Percentiles rank a stretch among this genome's conserved stretches.
These are phyloP conservation scores for Chaetogeoica ovagalla DNA, from an alignment of 2,888 invertebrate genomes.

Conservation along the genomic window DNA sequence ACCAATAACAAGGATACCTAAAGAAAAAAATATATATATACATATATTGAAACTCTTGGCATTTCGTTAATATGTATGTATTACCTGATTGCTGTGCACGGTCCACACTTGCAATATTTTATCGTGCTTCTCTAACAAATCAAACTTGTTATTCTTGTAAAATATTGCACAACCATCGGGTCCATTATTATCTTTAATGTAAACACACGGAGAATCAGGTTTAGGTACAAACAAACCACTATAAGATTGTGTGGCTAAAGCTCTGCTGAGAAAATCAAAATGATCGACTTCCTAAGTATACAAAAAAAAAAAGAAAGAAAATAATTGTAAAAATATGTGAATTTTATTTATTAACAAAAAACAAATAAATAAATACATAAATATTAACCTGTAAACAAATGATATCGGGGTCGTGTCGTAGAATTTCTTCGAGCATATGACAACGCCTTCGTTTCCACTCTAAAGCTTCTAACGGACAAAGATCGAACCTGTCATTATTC, in stretches of 20 bases:
- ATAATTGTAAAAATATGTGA: conserved; percentile 2
- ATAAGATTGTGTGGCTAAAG: conserved; percentile 69
- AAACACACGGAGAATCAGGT: conserved; percentile 76
- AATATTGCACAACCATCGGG: conserved; percentile 81
- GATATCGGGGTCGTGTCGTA: conserved; percentile 70
- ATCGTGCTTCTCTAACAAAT: conserved; percentile 65
- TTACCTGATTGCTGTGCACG: conserved; percentile 73
- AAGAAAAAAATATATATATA: conserved; percentile 52
- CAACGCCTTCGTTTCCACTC: conserved; percentile 71
- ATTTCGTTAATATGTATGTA: not conserved
- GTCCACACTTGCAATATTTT: conserved; percentile 72
- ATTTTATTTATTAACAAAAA: not conserved
- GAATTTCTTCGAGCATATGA: conserved; percentile 72
- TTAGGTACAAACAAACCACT: conserved; percentile 73
- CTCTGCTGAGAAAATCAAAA: conserved; percentile 69
- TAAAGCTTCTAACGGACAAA: conserved; percentile 71
- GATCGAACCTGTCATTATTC: conserved; percentile 72
- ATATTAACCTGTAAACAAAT: conserved; percentile 70
- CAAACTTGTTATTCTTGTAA: conserved; percentile 68
- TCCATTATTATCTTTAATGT: conserved; percentile 72
- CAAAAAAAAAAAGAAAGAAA: conserved; percentile 52
- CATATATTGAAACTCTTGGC: not conserved
- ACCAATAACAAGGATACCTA: conserved; percentile 68
- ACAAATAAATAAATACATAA: not conserved
- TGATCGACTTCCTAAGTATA: conserved; percentile 72